These are phyloP conservation scores for Muraenolepis orangiensis DNA, from an alignment of 2,797 vertebrate genomes.

Conservation along the genomic window DNA sequence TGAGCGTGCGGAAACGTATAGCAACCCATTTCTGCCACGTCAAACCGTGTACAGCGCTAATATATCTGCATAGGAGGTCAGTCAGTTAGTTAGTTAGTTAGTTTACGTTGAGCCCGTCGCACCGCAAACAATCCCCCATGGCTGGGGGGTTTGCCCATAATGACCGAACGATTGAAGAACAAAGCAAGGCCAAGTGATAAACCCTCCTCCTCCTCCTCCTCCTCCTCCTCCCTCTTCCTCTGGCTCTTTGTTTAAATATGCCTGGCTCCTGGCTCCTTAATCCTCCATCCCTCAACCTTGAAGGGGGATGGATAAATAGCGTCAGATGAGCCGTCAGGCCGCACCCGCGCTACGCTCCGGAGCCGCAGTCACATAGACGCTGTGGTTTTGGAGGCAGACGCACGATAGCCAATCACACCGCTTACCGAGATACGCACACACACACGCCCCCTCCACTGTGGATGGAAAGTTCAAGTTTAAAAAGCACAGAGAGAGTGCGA, in stretches of 20 bases:
- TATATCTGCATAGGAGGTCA: conserved; percentile 46
- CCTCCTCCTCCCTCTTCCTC: conserved; percentile 8
- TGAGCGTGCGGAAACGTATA: conserved; percentile 61
- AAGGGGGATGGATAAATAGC: conserved; percentile 60
- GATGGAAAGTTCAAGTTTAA: conserved; percentile 59
- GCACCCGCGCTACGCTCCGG: conserved; percentile 53
- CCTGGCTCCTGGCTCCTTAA: conserved; percentile 63
- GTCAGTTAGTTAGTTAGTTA: too few relatives aligned
- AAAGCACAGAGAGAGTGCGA: conserved; percentile 55
- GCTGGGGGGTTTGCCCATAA: conserved; percentile 31
- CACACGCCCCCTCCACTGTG: conserved; percentile 34
- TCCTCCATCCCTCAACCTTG: conserved; percentile 66
- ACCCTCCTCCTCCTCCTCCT: background rate
- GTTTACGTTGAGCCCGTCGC: conserved; percentile 35
- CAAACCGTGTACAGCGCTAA: conserved; percentile 27
- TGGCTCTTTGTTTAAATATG: conserved; percentile 52
- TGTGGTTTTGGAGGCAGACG: conserved; percentile 67
- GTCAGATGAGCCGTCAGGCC: conserved; percentile 59
- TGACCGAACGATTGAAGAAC: conserved; percentile 15
- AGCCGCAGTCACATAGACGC: conserved; percentile 62
- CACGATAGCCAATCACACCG: conserved; percentile 54
- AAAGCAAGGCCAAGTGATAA: conserved; percentile 24
- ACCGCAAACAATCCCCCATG: conserved; percentile 5
- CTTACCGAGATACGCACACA: conserved; percentile 49
- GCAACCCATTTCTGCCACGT: conserved; percentile 61